Base-by-base conservation (phyloP, 1,140 invertebrate species). In the Gonioctena quinquepunctata region DNA sequence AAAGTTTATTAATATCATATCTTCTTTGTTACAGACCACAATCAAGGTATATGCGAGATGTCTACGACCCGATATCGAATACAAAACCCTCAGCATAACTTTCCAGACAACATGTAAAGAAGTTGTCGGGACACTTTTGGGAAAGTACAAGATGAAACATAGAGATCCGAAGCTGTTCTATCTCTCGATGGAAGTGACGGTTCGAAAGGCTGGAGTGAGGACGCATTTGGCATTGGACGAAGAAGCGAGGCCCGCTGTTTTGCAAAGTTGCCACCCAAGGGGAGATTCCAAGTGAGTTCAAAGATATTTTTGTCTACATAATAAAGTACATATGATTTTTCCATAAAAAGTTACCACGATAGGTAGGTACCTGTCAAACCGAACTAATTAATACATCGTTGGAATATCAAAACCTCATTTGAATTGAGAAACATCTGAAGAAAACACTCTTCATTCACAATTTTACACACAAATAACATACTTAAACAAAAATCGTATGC, bases 81-180 rank as follows among this genome's bases (percentile, higher is more conserved):
- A 96, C 88, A 96, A 96, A 84, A 96, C 95, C 0, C 83, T 96
- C 56, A 90, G 92, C 62, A 93, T 96, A 59, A 93, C 91, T 3
- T 93, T 91, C 83, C 89, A 93, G 72, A 96, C 94, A 6, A 92
- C 93, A 0, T 94, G 94, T 76, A 90, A 92, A 77, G 93, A 96
- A 85, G 90, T 97, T 42, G 93, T 96, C 1, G 84, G 88, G 60
- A 91, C 92, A 52, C 84, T 96, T n/a, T 85, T 97, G 62, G 90
- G 92, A 79, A 96, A 96, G 86, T 96, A 93, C 81, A 89, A 93
- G 78, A 96, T 96, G 93, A 89, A 93, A 74, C 94, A 96, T 81
- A 88, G 94, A 22, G 95, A 96, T 83, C 94, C 94, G 0, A 90
- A 94, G 76, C 87, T 97, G n/a, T 97, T 96, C 84, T 96, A 94